Conservation (phyloP, 2,888 invertebrate genomes). For the Rhopalosiphum nymphaeae region DNA sequence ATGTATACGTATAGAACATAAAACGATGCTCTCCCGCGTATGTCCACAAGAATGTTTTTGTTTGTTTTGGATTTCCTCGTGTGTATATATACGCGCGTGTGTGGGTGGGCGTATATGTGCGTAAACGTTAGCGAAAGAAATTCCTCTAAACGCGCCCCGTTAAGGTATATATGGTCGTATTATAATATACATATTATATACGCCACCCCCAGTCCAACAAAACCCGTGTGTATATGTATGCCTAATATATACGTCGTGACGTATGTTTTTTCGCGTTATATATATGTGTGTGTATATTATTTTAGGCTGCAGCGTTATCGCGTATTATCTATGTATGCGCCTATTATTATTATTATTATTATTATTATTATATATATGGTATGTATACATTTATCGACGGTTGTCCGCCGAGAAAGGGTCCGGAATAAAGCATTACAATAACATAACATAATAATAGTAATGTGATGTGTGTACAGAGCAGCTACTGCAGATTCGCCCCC, state of each 20-base stretch:
- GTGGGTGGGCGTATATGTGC: not conserved
- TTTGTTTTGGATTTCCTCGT: conserved; percentile 52
- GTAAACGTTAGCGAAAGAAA: conserved; percentile 25
- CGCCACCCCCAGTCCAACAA: not conserved
- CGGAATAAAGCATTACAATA: not conserved
- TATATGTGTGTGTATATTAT: not conserved
- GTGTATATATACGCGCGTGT: not conserved
- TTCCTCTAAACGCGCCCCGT: conserved; percentile 33
- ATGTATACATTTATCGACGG: not conserved
- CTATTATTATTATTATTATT: not conserved
- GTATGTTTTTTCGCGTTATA: not conserved
- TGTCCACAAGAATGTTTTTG: conserved; percentile 62
- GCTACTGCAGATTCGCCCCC: not conserved
- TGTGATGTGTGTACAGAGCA: not conserved
- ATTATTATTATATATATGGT: not conserved
- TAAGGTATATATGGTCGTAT: not conserved
- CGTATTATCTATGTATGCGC: not conserved
- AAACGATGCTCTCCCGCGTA: conserved; percentile 29
- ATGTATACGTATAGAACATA: not conserved
- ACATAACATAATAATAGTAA: not conserved
- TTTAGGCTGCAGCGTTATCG: not conserved
- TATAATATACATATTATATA: not conserved
- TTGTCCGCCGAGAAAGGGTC: conserved; percentile 1
- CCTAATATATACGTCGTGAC: not conserved
- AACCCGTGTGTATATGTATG: not conserved